A percentile compares a stretch with the other conserved stretches of the same genome.
Evolutionary conservation across 2,113 vertebrate species (phyloP).

Genomic region (cat (Felis catus)): DNA sequence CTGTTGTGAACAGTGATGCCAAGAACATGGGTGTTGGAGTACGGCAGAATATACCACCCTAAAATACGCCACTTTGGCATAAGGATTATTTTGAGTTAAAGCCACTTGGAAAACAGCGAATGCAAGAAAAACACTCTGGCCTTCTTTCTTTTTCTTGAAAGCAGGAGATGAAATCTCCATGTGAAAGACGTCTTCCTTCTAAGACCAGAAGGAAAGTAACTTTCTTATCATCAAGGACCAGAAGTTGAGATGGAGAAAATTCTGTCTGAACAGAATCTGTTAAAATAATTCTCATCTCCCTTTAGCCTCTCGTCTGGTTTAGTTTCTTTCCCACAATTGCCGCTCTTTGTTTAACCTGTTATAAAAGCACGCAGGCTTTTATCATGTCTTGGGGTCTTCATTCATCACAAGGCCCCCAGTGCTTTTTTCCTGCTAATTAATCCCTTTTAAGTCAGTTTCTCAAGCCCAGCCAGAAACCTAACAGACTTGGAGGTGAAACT

Average conservation of each 20-base stretch:
- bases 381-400: not conserved
- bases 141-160: not conserved
- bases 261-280: not conserved
- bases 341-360: not conserved
- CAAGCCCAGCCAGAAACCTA: not conserved
- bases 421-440: not conserved
- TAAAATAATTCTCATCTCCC: not conserved
- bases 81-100: not conserved
- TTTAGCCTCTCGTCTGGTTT: not conserved
- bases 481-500: not conserved
- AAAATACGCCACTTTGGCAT: not conserved
- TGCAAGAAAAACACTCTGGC: not conserved
- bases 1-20: not conserved
- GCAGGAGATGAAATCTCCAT: not conserved
- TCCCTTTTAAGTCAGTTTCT: not conserved
- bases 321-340: not conserved
- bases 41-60: not conserved
- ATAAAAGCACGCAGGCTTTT: rapidly evolving
- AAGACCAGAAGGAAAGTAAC: not conserved
- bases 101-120: not conserved
- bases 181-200: not conserved
- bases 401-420: not conserved
- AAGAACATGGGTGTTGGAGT: not conserved
- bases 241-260: not conserved
- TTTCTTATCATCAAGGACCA: not conserved